A percentile compares a stretch with the other conserved stretches of the same genome.
These are phyloP conservation scores for Eulemur macaco DNA, from an alignment of 2,113 vertebrate species.

Conservation along the genomic window DNA sequence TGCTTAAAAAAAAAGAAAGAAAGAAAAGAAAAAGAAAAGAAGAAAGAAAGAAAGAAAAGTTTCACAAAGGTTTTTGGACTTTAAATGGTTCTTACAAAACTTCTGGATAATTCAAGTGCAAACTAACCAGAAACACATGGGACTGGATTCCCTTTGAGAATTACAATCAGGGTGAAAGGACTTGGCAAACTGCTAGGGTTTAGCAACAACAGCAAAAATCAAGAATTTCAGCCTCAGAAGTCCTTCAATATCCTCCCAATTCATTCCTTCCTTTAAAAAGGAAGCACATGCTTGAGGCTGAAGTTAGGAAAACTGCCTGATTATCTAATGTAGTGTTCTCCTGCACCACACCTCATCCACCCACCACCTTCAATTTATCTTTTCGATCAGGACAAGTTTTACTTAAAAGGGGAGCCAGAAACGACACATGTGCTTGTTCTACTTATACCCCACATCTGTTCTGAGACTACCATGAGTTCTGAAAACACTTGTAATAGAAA, in stretches of 20 bases:
- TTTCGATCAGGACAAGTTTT: not conserved
- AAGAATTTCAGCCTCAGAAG: not conserved
- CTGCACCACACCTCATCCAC: not conserved
- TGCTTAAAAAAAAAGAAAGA: too few relatives aligned
- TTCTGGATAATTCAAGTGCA: constrained; percentile 43
- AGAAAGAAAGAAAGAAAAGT: not conserved
- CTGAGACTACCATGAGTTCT: not conserved
- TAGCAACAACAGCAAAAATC: not conserved
- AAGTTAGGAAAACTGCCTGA: not conserved
- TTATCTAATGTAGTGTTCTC: not conserved
- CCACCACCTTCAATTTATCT: not conserved
- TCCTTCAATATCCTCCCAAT: not conserved
- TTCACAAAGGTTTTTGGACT: constrained; percentile 35
- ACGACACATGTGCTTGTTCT: not conserved
- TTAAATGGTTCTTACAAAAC: constrained; percentile 43
- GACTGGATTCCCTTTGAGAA: constrained; percentile 46
- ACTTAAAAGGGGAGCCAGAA: not conserved
- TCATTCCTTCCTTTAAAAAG: not conserved
- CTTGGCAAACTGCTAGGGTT: not conserved
- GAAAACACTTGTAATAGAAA: not conserved
- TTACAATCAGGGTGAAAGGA: constrained; percentile 51
- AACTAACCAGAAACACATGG: constrained; percentile 59
- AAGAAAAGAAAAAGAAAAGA: too few relatives aligned
- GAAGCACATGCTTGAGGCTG: not conserved
- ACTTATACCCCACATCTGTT: not conserved